A percentile compares a stretch with the other conserved stretches of the same genome.
Conservation (phyloP, 2,888 invertebrate species). For the Melipona beecheii region DNA sequence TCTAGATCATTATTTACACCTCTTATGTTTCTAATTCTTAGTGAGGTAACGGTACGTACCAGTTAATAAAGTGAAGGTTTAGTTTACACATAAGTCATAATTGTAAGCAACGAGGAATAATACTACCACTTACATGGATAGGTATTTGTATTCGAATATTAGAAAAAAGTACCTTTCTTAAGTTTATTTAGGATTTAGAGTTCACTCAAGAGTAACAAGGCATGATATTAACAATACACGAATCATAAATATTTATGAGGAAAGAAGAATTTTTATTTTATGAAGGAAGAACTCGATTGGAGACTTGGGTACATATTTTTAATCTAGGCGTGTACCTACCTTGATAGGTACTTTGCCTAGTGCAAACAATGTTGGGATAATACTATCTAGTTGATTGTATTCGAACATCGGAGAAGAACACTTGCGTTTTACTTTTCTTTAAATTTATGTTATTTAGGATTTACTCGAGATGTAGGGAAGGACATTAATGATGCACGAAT, state of each 20-base stretch:
- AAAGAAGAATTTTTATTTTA: too few species aligned
- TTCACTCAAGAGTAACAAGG: too few species aligned
- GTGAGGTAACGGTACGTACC: slow-evolving; percentile 3
- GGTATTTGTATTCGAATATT: neutral
- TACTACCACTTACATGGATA: neutral
- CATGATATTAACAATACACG: too few species aligned
- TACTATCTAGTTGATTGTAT: too few species aligned
- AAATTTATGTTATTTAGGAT: slow-evolving; percentile 2
- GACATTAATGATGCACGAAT: slow-evolving; percentile 17
- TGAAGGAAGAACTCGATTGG: too few species aligned
- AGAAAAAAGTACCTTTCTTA: too few species aligned
- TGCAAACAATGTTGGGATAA: neutral
- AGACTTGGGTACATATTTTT: too few species aligned
- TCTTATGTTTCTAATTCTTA: neutral
- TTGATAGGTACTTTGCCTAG: too few species aligned
- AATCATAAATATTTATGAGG: too few species aligned
- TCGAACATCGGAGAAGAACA: neutral
- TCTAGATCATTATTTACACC: slow-evolving; percentile 15
- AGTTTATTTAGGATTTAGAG: too few species aligned
- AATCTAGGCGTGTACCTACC: too few species aligned
- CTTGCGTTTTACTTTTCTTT: neutral
- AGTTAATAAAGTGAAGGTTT: slow-evolving; percentile 11
- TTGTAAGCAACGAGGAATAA: neutral
- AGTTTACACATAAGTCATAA: neutral
- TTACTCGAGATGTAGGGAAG: slow-evolving; percentile 11